Conservation (phyloP, 2,888 invertebrate genomes). For the Helicoverpa assulta region DNA sequence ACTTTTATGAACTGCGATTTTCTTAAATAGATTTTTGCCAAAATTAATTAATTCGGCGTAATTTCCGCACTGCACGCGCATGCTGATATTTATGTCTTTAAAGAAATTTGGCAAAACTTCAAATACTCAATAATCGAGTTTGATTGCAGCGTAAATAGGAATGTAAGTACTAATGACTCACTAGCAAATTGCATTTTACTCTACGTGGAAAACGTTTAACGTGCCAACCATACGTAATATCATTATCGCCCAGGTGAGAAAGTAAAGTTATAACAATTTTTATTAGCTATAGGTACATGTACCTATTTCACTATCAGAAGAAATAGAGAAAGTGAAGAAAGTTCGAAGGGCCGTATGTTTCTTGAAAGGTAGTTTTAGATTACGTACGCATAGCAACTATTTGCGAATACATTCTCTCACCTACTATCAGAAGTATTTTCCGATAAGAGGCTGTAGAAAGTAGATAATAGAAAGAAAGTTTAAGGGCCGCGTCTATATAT, state of each 20-base stretch:
- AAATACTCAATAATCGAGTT: neutral
- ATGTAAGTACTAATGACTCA: neutral
- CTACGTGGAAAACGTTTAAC: neutral
- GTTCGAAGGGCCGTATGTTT: conserved; percentile 37
- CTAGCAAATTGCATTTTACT: neutral
- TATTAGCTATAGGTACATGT: conserved; percentile 15
- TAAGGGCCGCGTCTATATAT: conserved; percentile 1
- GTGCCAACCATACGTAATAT: neutral
- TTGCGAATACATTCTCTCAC: conserved; percentile 19
- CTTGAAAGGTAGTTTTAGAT: conserved; percentile 6
- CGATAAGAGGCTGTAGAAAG: conserved; percentile 19
- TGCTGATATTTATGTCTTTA: neutral
- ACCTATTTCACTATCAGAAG: conserved; percentile 1
- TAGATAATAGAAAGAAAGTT: conserved; percentile 19
- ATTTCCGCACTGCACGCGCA: neutral
- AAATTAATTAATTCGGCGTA: too few species aligned
- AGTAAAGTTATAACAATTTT: conserved; percentile 19
- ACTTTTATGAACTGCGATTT: too few species aligned
- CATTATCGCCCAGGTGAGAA: conserved; percentile 21
- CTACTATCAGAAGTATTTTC: neutral
- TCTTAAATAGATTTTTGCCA: too few species aligned
- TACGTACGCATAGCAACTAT: neutral
- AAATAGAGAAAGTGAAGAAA: conserved; percentile 53
- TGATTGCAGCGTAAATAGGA: conserved; percentile 8
- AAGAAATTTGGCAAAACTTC: conserved; percentile 3